Percentiles rank a stretch among this genome's conserved stretches.
phyloP scores from a whole-genome alignment of 2,888 invertebrate species.

The Drosophila tripunctata region DNA sequence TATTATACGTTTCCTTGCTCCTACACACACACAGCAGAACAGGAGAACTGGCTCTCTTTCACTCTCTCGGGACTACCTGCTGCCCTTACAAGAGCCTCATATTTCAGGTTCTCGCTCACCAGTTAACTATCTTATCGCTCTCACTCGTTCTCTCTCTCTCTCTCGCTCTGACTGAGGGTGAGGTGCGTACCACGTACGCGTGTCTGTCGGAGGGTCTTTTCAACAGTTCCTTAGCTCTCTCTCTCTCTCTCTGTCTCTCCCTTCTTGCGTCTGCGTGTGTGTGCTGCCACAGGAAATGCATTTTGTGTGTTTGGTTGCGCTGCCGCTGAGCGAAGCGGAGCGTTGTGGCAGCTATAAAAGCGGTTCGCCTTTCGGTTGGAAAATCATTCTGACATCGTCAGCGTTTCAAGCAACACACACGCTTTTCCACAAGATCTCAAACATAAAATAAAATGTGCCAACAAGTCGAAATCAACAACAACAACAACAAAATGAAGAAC shows the following conservation, averaged over 20 bases:
- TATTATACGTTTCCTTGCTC: conserved; percentile 57
- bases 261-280: conserved; percentile 20
- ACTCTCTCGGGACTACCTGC: conserved; percentile 48
- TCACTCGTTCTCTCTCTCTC: conserved; percentile 24
- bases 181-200: conserved; percentile 71
- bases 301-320: conserved; percentile 62
- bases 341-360: conserved; percentile 80
- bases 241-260: conserved; percentile 35
- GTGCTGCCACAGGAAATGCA: conserved; percentile 73
- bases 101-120: conserved; percentile 70
- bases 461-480: conserved; percentile 65
- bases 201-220: conserved; percentile 66
- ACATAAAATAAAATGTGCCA: conserved; percentile 79
- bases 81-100: conserved; percentile 60
- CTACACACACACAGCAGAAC: conserved; percentile 31
- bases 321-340: conserved; percentile 29
- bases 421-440: conserved; percentile 39
- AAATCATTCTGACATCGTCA: conserved; percentile 82
- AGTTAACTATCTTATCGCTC: conserved; percentile 42
- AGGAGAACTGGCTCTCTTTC: conserved; percentile 40
- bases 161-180: conserved; percentile 53
- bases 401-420: conserved; percentile 70
- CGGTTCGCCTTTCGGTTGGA: conserved; percentile 55
- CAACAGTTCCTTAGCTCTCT: conserved; percentile 46
- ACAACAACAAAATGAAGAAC: conserved; percentile 74